Evolutionary conservation across 2,888 invertebrate genomes (phyloP), one percentile per base, ranked within the genome.

Genomic region (Charanyca ferruginea): DNA sequence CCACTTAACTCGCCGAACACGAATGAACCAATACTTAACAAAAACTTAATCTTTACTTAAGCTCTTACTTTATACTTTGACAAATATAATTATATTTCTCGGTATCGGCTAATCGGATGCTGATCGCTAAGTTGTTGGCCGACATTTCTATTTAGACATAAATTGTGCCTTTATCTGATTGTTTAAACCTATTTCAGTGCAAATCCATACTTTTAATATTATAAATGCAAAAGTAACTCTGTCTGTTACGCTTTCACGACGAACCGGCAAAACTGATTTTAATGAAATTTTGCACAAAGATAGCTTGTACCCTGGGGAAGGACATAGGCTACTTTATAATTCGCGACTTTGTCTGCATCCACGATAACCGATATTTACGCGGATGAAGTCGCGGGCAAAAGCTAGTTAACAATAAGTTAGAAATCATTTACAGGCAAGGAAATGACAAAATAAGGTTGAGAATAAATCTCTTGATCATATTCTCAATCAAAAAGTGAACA

Each of bases 61-160:
- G 65, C 72, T 53, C 60, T 59, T 8, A 55, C 62, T 63, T 66
- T 66, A 66, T 73, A 59, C 61, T 77, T 66, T 61, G 73, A 74
- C 78, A 78, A 68, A 78, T 54, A 51, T 52, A 38, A 38, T 38
- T 38, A 78, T 58, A 68, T 55, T 62, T 73, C 47, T 57, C 20
- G 20, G 68, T 63, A 63, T 67, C 55, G 48, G 73, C 75, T 73
- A 77, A 63, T 63, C 53, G 53, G 32, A 53, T 57, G 62, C 66
- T 74, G 72, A 77, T 51, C 25, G 38, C 44, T 47, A 51, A 55
- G 47, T 48, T 38, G 77, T 45, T 41, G 48, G 57, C 60, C 23
- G 28, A 45, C 47, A 44, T 57, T n/a, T 47, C 42, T 42, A 25
- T 7, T 20, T 35, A 22, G 8, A 47, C 16, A 52, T 25, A 48